Percentiles rank a stretch among this genome's conserved stretches.
These are phyloP conservation scores for Gallinago undulata DNA, from an alignment of 2,113 vertebrate genomes.

Conservation along the genomic window DNA sequence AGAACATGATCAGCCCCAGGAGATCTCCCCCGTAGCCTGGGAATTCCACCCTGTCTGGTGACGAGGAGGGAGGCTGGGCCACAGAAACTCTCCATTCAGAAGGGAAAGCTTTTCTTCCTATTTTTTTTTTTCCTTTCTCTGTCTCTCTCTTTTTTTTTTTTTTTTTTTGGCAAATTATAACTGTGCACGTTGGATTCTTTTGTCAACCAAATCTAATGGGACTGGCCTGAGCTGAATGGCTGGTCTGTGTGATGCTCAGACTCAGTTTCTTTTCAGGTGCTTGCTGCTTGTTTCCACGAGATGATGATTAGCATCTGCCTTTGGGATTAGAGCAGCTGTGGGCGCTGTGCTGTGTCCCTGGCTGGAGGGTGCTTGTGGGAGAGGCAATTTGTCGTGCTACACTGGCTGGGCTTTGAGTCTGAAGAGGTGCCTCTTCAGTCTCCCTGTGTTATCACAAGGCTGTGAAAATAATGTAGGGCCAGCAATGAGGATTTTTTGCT, in stretches of 20 bases:
- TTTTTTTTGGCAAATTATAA: background rate
- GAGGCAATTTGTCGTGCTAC: constrained; percentile 3
- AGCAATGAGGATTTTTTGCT: background rate
- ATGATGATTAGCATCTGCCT: constrained; percentile 66
- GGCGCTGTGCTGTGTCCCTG: background rate
- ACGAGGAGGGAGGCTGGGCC: constrained; percentile 39
- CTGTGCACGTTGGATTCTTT: constrained; percentile 53
- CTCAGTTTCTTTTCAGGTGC: constrained; percentile 62
- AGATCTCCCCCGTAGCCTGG: constrained; percentile 35
- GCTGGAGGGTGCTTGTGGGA: constrained; percentile 10
- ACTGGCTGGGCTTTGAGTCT: background rate
- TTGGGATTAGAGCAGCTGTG: constrained; percentile 51
- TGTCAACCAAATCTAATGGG: constrained; percentile 68
- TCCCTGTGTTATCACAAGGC: background rate
- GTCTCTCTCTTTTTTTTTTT: background rate
- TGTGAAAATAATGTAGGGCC: background rate
- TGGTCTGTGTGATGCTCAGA: constrained; percentile 61
- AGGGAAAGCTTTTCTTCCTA: background rate
- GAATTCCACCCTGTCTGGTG: constrained; percentile 61
- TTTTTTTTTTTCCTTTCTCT: background rate
- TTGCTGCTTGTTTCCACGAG: constrained; percentile 17
- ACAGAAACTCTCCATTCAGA: constrained; percentile 53
- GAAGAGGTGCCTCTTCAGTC: background rate
- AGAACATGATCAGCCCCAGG: constrained; percentile 57
- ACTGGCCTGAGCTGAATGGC: constrained; percentile 65